Percentiles rank a stretch among this genome's conserved stretches.
Conservation (phyloP, 1,140 invertebrate species). For the Meloidogyne exigua region DNA sequence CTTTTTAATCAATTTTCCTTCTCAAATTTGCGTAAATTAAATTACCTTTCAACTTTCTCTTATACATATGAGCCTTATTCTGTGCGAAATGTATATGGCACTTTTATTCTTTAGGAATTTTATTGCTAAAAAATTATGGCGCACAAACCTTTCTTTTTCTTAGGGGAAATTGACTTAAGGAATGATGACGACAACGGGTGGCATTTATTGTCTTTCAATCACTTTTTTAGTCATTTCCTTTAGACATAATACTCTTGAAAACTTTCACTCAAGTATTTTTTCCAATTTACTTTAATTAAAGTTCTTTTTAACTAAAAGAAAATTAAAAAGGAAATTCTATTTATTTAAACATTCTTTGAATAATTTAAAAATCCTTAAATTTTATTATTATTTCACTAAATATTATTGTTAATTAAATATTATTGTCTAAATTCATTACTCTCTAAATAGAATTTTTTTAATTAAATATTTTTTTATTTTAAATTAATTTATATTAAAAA, state of each 20-base stretch:
- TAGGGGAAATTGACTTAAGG: background rate
- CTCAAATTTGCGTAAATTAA: background rate
- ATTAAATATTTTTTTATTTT: too few relatives aligned
- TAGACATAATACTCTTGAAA: background rate
- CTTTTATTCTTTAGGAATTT: background rate
- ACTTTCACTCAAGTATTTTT: background rate
- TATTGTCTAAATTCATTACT: background rate
- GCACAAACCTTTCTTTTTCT: background rate
- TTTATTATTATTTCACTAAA: conserved; percentile 7
- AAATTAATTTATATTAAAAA: too few relatives aligned
- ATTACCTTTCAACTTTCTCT: background rate
- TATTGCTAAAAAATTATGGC: background rate
- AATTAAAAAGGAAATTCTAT: background rate
- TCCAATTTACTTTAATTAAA: conserved; percentile 1
- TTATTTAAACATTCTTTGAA: background rate
- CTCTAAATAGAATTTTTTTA: too few relatives aligned
- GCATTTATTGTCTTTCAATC: conserved; percentile 6
- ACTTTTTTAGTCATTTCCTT: background rate
- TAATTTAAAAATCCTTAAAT: too few relatives aligned
- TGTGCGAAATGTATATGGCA: background rate
- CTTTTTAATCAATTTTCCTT: conserved; percentile 6
- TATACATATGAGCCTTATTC: background rate
- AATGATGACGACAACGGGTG: background rate
- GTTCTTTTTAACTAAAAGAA: background rate
- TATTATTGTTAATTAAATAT: background rate